phyloP scores from a whole-genome alignment of 2,888 invertebrate genomes.

The Drosophila gaucha region DNA sequence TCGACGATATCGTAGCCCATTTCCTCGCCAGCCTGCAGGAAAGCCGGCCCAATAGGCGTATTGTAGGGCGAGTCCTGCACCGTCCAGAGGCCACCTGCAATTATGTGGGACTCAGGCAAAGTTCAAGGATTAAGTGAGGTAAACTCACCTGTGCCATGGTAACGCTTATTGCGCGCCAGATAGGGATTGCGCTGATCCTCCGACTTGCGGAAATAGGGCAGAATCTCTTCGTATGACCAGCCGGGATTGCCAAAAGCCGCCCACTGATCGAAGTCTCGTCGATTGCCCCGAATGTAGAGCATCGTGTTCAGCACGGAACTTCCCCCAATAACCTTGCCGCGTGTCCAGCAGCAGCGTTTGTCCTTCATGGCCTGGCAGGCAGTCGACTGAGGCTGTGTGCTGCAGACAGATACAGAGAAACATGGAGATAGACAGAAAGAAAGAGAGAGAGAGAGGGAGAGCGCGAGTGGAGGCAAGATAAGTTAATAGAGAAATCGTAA shows the following conservation, averaged over 20 bases:
- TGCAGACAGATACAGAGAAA: conserved; percentile 67
- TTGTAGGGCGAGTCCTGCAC: conserved; percentile 84
- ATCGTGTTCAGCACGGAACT: conserved; percentile 95
- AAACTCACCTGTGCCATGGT: conserved; percentile 88
- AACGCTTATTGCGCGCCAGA: conserved; percentile 89
- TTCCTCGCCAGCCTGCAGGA: conserved; percentile 95
- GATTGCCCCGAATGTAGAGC: conserved; percentile 95
- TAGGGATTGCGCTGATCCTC: conserved; percentile 95
- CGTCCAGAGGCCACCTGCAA: conserved; percentile 84
- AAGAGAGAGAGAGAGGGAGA: not conserved
- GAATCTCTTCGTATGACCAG: conserved; percentile 93
- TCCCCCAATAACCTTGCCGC: conserved; percentile 95
- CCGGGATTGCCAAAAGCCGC: conserved; percentile 93
- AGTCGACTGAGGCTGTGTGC: conserved; percentile 92
- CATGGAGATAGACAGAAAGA: not conserved
- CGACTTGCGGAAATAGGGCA: conserved; percentile 94
- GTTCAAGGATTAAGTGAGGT: no score
- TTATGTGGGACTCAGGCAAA: not conserved
- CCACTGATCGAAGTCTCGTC: conserved; percentile 95
- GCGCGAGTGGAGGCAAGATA: not conserved
- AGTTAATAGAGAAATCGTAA: conserved; percentile 29
- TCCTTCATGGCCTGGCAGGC: conserved; percentile 95
- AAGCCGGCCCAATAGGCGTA: conserved; percentile 93
- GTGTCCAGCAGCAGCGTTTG: conserved; percentile 94
- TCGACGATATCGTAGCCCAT: conserved; percentile 95